Evolutionary conservation across 1,140 invertebrate genomes (phyloP).

Genomic region (Drosophila micromelanica): DNA sequence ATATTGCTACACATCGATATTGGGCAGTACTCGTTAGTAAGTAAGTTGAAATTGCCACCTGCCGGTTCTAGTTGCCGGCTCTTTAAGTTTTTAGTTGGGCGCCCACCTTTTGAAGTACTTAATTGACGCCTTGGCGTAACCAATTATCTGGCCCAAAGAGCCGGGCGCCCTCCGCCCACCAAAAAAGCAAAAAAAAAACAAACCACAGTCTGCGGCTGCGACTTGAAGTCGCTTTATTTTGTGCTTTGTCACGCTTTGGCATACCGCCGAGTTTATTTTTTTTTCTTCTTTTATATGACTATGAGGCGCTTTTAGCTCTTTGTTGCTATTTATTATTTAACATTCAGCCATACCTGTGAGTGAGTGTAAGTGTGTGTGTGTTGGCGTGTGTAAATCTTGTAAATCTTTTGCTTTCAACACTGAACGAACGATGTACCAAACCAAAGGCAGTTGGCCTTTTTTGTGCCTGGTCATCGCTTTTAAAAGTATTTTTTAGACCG

Average conservation of each 20-base stretch:
- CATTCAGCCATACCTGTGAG: conserved; percentile 29
- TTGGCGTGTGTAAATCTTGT: conserved; percentile 77
- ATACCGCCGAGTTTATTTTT: conserved; percentile 63
- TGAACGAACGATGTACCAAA: conserved; percentile 11
- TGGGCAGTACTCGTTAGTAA: not conserved
- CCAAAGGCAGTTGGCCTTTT: conserved; percentile 9
- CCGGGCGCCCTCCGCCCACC: conserved; percentile 8
- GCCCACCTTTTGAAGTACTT: conserved; percentile 66
- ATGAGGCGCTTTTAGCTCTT: conserved; percentile 43
- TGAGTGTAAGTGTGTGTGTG: conserved; percentile 20
- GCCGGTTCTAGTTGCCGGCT: not conserved
- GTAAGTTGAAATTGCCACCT: not conserved
- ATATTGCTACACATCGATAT: conserved; percentile 28
- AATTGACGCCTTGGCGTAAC: conserved; percentile 71
- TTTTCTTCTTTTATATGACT: conserved; percentile 25
- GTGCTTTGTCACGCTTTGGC: conserved; percentile 68
- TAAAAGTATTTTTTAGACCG: conserved; percentile 66
- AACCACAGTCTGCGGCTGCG: conserved; percentile 1
- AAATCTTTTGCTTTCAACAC: conserved; percentile 75
- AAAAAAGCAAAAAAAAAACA: conserved; percentile 1
- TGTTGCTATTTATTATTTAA: conserved; percentile 72
- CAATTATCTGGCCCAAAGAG: conserved; percentile 60
- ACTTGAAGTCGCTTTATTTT: conserved; percentile 32
- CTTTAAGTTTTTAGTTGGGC: conserved; percentile 29
- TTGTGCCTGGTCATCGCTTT: conserved; percentile 68